phyloP scores from a whole-genome alignment of 2,113 vertebrate genomes.

The Marmota monax region DNA sequence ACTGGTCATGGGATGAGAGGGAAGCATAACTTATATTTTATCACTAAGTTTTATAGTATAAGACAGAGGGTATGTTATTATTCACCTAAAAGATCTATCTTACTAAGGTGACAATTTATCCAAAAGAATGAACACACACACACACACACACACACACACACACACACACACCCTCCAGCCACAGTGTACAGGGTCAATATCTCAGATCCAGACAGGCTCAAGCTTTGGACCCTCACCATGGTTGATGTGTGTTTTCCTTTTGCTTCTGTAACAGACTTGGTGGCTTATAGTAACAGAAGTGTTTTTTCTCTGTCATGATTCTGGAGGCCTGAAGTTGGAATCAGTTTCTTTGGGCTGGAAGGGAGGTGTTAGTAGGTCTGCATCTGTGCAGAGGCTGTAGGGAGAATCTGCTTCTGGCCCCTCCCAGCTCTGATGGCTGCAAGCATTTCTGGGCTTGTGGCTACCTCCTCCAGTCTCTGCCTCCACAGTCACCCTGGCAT shows the following conservation, averaged over 20 bases:
- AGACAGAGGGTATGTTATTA: neutral
- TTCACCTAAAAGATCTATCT: neutral
- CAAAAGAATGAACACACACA: neutral
- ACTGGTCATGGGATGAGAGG: neutral
- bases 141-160: too few relatives aligned
- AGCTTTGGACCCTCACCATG: neutral
- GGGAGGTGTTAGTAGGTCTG: too few relatives aligned
- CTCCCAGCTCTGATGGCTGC: neutral
- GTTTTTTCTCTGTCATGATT: too few relatives aligned
- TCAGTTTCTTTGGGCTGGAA: too few relatives aligned
- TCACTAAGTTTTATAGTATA: neutral
- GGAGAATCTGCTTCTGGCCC: neutral
- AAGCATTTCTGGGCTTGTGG: too few relatives aligned
- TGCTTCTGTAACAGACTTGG: neutral
- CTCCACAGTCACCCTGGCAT: neutral
- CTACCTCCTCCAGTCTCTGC: neutral
- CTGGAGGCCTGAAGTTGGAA: too few relatives aligned
- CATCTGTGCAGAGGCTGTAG: too few relatives aligned
- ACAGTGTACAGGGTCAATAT: neutral
- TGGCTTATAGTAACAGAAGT: neutral
- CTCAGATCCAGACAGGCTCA: neutral
- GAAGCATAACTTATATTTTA: neutral
- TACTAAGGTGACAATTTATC: neutral
- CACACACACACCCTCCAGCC: too few relatives aligned
- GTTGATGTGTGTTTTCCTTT: neutral